These are phyloP conservation scores for Agrochola lota DNA, from an alignment of 2,888 invertebrate species.

Conservation along the genomic window DNA sequence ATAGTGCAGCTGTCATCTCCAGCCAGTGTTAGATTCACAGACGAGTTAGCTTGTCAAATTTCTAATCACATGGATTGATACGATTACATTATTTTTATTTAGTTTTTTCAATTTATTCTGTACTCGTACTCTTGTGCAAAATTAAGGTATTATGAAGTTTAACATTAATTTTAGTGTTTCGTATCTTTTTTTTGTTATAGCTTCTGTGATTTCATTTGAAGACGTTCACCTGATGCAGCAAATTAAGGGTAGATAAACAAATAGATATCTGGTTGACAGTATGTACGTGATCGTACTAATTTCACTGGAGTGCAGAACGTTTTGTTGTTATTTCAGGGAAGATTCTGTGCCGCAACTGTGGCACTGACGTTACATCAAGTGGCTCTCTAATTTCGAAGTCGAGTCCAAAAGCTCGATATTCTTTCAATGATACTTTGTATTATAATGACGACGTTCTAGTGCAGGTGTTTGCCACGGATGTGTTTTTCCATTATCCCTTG, in stretches of 20 bases:
- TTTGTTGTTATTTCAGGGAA: conserved; percentile 70
- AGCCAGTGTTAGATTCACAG: no score
- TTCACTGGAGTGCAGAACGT: not conserved
- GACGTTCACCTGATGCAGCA: conserved; percentile 39
- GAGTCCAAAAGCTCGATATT: conserved; percentile 71
- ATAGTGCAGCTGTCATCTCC: no score
- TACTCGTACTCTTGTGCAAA: not conserved
- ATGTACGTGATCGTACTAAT: not conserved
- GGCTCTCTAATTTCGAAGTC: conserved; percentile 72
- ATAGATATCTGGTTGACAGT: conserved; percentile 32
- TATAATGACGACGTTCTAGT: conserved; percentile 74
- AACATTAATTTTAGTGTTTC: conserved; percentile 15
- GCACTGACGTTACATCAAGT: conserved; percentile 72
- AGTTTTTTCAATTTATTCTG: not conserved
- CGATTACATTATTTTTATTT: no score
- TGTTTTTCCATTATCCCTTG: conserved; percentile 75
- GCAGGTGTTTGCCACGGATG: conserved; percentile 75
- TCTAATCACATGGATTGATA: not conserved
- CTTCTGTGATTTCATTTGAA: conserved; percentile 32
- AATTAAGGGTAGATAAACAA: conserved; percentile 47
- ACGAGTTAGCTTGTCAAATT: no score
- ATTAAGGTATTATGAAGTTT: conserved; percentile 40
- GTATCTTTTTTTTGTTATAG: conserved; percentile 31
- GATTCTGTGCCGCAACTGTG: conserved; percentile 81
- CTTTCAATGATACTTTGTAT: conserved; percentile 78